Conservation (phyloP, 2,888 invertebrate genomes). For the Xestobium rufovillosum region DNA sequence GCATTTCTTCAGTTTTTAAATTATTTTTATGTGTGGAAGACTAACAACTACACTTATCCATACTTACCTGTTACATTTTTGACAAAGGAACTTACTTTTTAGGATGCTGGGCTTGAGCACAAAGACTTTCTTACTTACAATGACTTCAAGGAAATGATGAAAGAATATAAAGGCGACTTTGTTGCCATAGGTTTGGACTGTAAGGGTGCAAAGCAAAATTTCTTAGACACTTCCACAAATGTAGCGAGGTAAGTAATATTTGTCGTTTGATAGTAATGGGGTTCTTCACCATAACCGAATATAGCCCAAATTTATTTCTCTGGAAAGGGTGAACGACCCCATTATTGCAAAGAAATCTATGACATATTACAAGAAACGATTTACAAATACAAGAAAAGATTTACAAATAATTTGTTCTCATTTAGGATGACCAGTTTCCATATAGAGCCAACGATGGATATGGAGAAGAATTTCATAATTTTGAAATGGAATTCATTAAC, state of each 20-base stretch:
- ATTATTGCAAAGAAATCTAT: slow-evolving; percentile 1
- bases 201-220: slow-evolving; percentile 92
- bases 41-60: too few relatives aligned
- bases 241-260: slow-evolving; percentile 58
- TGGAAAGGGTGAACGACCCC: too few relatives aligned
- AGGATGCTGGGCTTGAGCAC: slow-evolving; percentile 83
- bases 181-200: slow-evolving; percentile 91
- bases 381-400: slow-evolving; percentile 4
- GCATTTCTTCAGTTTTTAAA: too few relatives aligned
- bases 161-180: slow-evolving; percentile 91
- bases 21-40: too few relatives aligned
- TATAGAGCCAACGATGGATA: slow-evolving; percentile 72
- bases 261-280: too few relatives aligned
- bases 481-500: slow-evolving; percentile 81
- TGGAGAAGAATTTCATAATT: slow-evolving; percentile 59
- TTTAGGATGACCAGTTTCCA: slow-evolving; percentile 87
- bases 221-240: slow-evolving; percentile 88
- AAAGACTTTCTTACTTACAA: slow-evolving; percentile 85
- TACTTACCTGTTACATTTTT: slow-evolving; percentile 6
- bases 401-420: background rate
- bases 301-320: too few relatives aligned
- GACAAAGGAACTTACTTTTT: too few relatives aligned
- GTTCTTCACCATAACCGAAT: too few relatives aligned
- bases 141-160: slow-evolving; percentile 94
- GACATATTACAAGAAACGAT: background rate